Conservation (phyloP, 2,113 vertebrate species). For the Callocephalon fimbriatum region DNA sequence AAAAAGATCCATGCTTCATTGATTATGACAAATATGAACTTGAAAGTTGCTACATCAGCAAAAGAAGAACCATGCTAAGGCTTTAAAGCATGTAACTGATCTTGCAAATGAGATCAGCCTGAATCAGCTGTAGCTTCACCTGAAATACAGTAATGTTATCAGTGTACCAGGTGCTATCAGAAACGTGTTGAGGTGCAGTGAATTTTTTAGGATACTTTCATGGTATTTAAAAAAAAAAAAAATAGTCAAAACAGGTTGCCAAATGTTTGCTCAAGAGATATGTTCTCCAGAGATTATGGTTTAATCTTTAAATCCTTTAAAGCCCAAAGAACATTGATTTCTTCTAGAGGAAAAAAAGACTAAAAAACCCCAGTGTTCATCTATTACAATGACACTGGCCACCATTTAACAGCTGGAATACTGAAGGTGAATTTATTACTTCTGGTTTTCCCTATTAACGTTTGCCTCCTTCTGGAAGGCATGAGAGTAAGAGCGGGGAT, state of each 20-base stretch:
- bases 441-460: background rate
- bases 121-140: background rate
- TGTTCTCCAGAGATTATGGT: accelerated
- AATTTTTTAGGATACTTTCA: background rate
- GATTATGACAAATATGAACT: background rate
- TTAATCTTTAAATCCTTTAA: background rate
- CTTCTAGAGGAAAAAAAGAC: background rate
- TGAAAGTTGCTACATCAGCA: background rate
- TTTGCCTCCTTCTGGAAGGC: background rate
- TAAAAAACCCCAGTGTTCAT: accelerated
- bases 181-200: background rate
- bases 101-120: background rate
- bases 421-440: background rate
- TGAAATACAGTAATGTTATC: background rate
- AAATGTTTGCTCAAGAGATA: background rate
- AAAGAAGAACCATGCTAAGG: background rate
- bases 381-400: background rate
- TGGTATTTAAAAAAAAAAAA: background rate
- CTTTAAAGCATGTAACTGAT: background rate
- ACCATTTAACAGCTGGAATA: background rate
- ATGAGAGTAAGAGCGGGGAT: background rate
- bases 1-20: background rate
- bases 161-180: background rate
- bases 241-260: background rate
- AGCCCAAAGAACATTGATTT: background rate